phyloP scores from a whole-genome alignment of 2,888 invertebrate genomes.

The Pollenia angustigena region DNA sequence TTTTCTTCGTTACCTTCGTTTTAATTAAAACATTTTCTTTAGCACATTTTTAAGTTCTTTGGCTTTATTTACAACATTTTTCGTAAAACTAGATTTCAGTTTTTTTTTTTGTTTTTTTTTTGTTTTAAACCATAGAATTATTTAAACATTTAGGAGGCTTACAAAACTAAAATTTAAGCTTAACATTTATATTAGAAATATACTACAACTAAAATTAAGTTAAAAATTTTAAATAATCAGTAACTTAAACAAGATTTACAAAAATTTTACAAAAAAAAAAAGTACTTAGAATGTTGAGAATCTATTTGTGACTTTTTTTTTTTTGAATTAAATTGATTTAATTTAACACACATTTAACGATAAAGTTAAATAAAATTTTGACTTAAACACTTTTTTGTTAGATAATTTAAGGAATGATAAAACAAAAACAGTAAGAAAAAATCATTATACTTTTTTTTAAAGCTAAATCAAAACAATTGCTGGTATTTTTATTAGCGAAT shows the following conservation, averaged over 20 bases:
- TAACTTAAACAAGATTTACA: neutral
- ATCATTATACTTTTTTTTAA: neutral
- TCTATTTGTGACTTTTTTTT: neutral
- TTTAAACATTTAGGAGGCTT: conserved; percentile 9
- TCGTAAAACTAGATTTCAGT: neutral
- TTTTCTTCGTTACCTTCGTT: neutral
- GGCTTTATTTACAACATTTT: conserved; percentile 60
- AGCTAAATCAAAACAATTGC: neutral
- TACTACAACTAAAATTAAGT: conserved; percentile 1
- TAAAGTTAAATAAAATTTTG: too few relatives aligned
- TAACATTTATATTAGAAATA: neutral
- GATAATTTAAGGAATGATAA: conserved; percentile 5
- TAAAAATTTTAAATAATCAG: neutral
- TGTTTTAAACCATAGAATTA: neutral
- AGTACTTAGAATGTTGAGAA: conserved; percentile 19
- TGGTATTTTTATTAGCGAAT: neutral
- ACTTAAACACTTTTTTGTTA: too few relatives aligned
- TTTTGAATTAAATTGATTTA: neutral
- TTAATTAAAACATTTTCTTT: too few relatives aligned
- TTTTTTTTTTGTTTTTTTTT: conserved; percentile 4
- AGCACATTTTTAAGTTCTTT: conserved; percentile 35
- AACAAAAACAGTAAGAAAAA: neutral
- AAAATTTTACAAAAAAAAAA: neutral
- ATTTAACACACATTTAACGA: too few relatives aligned
- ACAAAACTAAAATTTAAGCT: conserved; percentile 22